Conservation (phyloP, 2,888 invertebrate species). For the Clepsis dumicolana region DNA sequence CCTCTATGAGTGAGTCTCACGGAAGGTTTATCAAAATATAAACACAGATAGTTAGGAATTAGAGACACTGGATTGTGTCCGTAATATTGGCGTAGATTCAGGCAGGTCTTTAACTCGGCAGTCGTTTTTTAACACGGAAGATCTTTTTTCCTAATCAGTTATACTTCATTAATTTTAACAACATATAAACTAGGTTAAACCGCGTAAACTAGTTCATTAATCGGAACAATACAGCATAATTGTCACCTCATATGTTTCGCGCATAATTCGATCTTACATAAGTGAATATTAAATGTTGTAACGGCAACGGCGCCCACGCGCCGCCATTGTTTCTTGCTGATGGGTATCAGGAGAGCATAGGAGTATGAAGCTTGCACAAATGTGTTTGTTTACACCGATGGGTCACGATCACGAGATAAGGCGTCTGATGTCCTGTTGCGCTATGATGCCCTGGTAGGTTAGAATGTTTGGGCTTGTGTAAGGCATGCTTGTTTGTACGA, state of each 20-base stretch:
- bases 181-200: constrained; percentile 20
- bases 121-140: too few relatives aligned
- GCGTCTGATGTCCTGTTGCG: constrained; percentile 19
- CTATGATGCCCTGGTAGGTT: constrained; percentile 17
- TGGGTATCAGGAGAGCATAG: constrained; percentile 32
- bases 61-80: too few relatives aligned
- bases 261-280: constrained; percentile 39
- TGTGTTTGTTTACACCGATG: constrained; percentile 42
- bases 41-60: too few relatives aligned
- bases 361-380: constrained; percentile 40
- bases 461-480: background rate
- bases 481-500: background rate
- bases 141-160: too few relatives aligned
- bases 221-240: constrained; percentile 38
- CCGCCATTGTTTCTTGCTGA: constrained; percentile 28
- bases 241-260: constrained; percentile 38
- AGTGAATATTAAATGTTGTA: constrained; percentile 36
- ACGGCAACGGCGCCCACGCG: constrained; percentile 27
- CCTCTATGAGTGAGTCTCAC: too few relatives aligned
- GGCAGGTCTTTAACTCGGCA: too few relatives aligned
- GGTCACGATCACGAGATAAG: constrained; percentile 36
- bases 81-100: too few relatives aligned
- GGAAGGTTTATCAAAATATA: too few relatives aligned
- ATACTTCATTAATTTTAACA: background rate
- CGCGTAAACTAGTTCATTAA: constrained; percentile 36